phyloP scores from a whole-genome alignment of 2,113 vertebrate species.

The Sceloporus undulatus region DNA sequence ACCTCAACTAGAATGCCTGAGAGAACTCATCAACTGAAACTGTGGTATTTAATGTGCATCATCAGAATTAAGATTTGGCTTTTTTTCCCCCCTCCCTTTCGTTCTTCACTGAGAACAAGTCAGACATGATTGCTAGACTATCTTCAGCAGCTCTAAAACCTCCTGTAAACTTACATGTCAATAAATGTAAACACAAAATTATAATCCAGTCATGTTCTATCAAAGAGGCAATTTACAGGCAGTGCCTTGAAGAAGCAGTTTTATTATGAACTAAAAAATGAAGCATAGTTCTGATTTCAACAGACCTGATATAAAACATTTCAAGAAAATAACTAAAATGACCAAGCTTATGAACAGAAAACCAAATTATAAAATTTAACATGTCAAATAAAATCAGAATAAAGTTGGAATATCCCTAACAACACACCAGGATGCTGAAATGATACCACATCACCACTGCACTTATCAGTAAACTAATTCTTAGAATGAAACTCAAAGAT shows the following conservation, averaged over 20 bases:
- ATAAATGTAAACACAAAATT: conserved; percentile 4
- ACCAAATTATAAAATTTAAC: conserved; percentile 46
- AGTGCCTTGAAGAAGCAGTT: conserved; percentile 52
- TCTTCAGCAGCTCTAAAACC: neutral
- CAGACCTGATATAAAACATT: conserved; percentile 4
- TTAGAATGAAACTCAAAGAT: neutral
- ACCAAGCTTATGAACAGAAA: conserved; percentile 40
- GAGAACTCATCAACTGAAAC: neutral
- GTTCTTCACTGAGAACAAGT: neutral
- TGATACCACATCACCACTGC: neutral
- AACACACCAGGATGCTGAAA: neutral
- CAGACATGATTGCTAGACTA: neutral
- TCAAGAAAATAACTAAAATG: conserved; percentile 6
- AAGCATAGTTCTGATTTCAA: conserved; percentile 19
- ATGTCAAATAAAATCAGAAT: neutral
- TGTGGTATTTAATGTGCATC: neutral
- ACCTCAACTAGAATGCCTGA: neutral
- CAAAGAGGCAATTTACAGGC: neutral
- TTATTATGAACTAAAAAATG: conserved; percentile 58
- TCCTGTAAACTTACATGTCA: neutral
- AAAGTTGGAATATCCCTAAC: neutral
- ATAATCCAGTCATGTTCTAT: neutral
- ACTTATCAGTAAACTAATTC: neutral
- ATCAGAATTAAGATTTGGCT: neutral
- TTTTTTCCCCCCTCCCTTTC: too few species aligned